Evolutionary conservation across 2,113 vertebrate genomes (phyloP).

Genomic region (Corythornis madagascariensis): DNA sequence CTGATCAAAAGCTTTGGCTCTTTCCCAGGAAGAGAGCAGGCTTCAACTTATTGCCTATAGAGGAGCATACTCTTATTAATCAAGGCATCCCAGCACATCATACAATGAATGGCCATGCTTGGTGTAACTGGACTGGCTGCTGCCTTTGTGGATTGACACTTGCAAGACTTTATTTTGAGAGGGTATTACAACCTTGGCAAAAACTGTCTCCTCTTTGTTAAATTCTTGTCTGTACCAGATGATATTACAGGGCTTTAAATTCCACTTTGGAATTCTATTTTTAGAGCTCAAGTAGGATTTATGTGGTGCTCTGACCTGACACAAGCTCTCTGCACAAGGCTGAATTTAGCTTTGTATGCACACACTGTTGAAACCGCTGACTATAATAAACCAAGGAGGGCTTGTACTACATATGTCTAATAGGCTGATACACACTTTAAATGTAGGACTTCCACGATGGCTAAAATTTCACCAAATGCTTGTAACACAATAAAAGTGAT

Average conservation of each 20-base stretch:
- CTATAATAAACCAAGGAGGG: neutral
- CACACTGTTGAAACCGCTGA: neutral
- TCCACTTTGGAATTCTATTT: constrained; percentile 25
- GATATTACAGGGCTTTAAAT: neutral
- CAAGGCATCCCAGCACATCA: neutral
- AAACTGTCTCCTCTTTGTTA: neutral
- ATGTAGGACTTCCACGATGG: neutral
- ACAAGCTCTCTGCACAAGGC: neutral
- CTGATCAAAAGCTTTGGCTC: constrained; percentile 7
- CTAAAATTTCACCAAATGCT: neutral
- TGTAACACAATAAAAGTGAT: neutral
- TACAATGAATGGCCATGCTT: neutral
- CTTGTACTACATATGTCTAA: constrained; percentile 3
- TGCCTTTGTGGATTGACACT: neutral
- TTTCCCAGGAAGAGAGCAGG: constrained; percentile 28
- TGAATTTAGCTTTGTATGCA: constrained; percentile 26
- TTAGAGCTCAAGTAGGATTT: constrained; percentile 44
- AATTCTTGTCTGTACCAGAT: neutral
- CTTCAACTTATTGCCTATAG: constrained; percentile 9
- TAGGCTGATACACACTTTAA: neutral
- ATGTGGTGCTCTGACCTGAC: neutral
- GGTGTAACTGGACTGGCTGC: neutral
- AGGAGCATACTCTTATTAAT: neutral
- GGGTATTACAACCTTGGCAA: neutral
- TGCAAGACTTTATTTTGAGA: neutral